phyloP scores from a whole-genome alignment of 2,888 invertebrate genomes.

The Rhingia rostrata region DNA sequence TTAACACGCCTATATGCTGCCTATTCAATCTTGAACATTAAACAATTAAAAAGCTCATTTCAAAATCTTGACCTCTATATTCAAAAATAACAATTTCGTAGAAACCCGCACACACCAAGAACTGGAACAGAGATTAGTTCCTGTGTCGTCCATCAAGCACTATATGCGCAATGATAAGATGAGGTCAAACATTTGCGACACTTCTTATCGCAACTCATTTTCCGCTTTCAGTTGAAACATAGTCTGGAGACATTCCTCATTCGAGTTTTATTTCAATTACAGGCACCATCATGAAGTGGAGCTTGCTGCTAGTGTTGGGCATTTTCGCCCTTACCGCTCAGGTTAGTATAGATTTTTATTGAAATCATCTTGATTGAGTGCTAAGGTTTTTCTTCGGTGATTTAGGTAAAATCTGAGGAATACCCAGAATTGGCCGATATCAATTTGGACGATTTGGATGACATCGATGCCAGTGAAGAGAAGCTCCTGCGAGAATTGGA shows the following conservation, averaged over 20 bases:
- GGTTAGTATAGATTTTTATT: slow-evolving; percentile 33
- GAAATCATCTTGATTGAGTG: not conserved
- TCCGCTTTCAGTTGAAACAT: slow-evolving; percentile 58
- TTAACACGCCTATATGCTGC: not conserved
- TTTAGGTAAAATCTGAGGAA: slow-evolving; percentile 76
- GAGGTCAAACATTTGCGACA: slow-evolving; percentile 72
- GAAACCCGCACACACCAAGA: slow-evolving; percentile 26
- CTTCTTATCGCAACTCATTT: slow-evolving; percentile 65
- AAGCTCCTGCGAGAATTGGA: slow-evolving; percentile 79
- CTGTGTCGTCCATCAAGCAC: slow-evolving; percentile 48
- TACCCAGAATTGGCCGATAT: slow-evolving; percentile 74
- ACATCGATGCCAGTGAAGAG: slow-evolving; percentile 78
- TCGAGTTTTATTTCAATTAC: slow-evolving; percentile 58
- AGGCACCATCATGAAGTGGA: slow-evolving; percentile 76
- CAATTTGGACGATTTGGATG: slow-evolving; percentile 79
- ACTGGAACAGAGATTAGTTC: slow-evolving; percentile 64
- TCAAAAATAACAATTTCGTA: slow-evolving; percentile 11
- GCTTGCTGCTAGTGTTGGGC: slow-evolving; percentile 76
- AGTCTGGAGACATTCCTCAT: slow-evolving; percentile 34
- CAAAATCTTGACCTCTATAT: slow-evolving; percentile 53
- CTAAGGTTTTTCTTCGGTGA: not conserved
- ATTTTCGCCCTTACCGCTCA: slow-evolving; percentile 62
- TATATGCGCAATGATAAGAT: slow-evolving; percentile 53
- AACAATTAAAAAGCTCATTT: not conserved
- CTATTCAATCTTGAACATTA: not conserved